phyloP scores from a whole-genome alignment of 1,140 invertebrate species.

The Ganaspis sp. region DNA sequence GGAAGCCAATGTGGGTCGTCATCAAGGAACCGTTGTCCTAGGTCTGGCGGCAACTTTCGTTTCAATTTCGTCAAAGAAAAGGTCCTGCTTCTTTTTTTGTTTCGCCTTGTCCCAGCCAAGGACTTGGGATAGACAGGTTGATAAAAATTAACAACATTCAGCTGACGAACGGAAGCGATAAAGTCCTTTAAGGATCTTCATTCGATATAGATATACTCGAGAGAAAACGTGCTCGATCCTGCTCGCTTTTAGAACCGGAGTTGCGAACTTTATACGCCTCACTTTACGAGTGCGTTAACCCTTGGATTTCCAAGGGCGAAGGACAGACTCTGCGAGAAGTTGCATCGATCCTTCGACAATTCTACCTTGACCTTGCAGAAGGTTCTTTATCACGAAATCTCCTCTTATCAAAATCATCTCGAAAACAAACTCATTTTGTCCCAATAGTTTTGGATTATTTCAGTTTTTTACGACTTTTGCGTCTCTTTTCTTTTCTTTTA shows the following conservation, averaged over 20 bases:
- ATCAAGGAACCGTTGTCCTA: background rate
- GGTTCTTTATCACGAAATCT: conserved; percentile 52
- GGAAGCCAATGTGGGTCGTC: background rate
- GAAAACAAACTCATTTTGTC: background rate
- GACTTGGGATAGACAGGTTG: background rate
- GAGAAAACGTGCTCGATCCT: conserved; percentile 8
- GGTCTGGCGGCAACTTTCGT: background rate
- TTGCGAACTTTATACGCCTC: conserved; percentile 25
- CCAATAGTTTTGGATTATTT: background rate
- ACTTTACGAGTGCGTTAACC: conserved; percentile 27
- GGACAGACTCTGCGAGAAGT: conserved; percentile 51
- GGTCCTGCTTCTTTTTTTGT: background rate
- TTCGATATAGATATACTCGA: conserved; percentile 20
- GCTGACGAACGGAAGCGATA: background rate
- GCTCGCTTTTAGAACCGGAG: conserved; percentile 11
- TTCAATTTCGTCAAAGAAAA: background rate
- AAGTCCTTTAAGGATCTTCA: conserved; percentile 5
- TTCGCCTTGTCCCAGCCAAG: background rate
- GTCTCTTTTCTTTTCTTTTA: too few species aligned
- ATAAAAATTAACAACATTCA: background rate
- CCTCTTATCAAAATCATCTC: conserved; percentile 8
- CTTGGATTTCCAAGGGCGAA: conserved; percentile 50
- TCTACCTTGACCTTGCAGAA: conserved; percentile 55
- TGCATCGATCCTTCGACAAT: conserved; percentile 54
- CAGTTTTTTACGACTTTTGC: too few species aligned